Percentiles rank a stretch among this genome's conserved stretches.
These are phyloP conservation scores for Galaxea fascicularis DNA, from an alignment of 92 coral and sea anemone species.

Conservation along the genomic window DNA sequence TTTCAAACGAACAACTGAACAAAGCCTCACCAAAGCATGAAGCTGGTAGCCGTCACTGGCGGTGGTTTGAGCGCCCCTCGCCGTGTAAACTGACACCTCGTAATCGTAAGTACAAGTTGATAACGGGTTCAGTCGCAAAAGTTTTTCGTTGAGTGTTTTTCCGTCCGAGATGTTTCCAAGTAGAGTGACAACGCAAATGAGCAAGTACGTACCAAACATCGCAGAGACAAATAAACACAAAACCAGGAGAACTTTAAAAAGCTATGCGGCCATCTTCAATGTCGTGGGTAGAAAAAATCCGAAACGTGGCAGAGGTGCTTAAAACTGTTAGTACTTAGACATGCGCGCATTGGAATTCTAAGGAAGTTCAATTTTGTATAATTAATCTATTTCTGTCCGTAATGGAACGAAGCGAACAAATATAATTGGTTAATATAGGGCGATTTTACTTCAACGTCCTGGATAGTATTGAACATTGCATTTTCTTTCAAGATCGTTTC, in stretches of 20 bases:
- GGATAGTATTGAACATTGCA: neutral
- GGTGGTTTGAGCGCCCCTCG: conserved; percentile 84
- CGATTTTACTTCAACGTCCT: neutral
- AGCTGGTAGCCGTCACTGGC: conserved; percentile 73
- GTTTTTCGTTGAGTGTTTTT: neutral
- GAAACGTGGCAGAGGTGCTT: neutral
- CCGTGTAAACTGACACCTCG: conserved; percentile 81
- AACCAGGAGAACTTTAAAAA: neutral
- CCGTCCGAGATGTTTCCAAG: neutral
- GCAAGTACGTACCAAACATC: neutral
- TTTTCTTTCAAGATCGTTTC: neutral
- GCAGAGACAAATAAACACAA: neutral
- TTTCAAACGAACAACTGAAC: neutral
- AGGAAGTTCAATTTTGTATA: neutral
- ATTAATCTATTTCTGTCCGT: neutral
- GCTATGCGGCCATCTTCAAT: neutral
- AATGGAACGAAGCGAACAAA: neutral
- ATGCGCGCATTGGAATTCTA: neutral
- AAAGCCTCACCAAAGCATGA: conserved; percentile 68
- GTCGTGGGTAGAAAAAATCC: neutral
- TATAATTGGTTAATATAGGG: neutral
- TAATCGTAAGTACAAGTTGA: conserved; percentile 79
- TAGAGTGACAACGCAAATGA: neutral
- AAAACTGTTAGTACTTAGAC: neutral
- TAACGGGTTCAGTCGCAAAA: conserved; percentile 7